Conservation (phyloP, 2,113 vertebrate species). For the Baryphthengus martii region DNA sequence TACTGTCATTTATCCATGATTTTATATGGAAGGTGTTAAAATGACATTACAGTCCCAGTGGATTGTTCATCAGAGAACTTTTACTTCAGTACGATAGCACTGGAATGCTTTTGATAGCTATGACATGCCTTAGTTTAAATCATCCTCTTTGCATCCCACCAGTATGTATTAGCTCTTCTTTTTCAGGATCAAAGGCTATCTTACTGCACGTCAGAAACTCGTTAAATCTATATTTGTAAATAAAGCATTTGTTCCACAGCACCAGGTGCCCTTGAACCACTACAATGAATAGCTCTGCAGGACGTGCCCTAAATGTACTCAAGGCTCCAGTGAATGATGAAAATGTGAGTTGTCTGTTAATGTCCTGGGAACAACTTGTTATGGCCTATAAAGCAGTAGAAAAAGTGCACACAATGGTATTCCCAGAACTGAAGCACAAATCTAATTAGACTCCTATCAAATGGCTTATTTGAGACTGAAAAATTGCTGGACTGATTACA, state of each 20-base stretch:
- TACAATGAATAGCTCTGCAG: constrained; percentile 48
- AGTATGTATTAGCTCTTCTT: constrained; percentile 42
- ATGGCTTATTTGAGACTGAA: constrained; percentile 31
- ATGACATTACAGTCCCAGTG: background rate
- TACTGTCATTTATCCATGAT: background rate
- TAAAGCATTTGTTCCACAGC: constrained; percentile 63
- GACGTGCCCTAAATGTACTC: constrained; percentile 39
- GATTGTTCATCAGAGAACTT: constrained; percentile 47
- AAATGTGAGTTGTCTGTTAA: constrained; percentile 58
- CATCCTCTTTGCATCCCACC: constrained; percentile 18
- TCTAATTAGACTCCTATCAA: constrained; percentile 15
- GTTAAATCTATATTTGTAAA: constrained; percentile 72
- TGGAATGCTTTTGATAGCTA: constrained; percentile 48
- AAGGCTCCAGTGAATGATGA: constrained; percentile 55
- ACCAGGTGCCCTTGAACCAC: constrained; percentile 68
- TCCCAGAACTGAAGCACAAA: constrained; percentile 30
- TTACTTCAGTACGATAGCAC: constrained; percentile 16
- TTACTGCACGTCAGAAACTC: constrained; percentile 60
- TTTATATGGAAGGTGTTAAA: constrained; percentile 2
- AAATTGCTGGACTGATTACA: constrained; percentile 18
- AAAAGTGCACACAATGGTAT: constrained; percentile 6
- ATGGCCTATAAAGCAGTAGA: constrained; percentile 40
- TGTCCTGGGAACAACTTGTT: constrained; percentile 61
- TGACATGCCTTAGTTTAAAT: constrained; percentile 50
- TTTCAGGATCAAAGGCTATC: constrained; percentile 70